phyloP scores from a whole-genome alignment of 2,113 vertebrate genomes.

The Potamarius usumacintae region DNA sequence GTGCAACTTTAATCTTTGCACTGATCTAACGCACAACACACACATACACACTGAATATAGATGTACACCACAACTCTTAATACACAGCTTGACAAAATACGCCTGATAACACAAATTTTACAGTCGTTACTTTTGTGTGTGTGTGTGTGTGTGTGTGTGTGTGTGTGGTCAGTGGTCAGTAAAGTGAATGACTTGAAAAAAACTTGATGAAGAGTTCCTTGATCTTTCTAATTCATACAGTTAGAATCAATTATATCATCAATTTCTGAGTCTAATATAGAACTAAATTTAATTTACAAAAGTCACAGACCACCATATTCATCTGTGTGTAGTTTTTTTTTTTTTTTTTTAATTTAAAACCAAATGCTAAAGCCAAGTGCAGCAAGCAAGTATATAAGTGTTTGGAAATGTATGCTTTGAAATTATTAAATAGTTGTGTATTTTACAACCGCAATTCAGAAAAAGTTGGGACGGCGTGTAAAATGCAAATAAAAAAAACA shows the following conservation, averaged over 20 bases:
- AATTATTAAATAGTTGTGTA: background rate
- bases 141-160: conserved; percentile 4
- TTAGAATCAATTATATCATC: background rate
- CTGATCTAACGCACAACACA: background rate
- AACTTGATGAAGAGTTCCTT: background rate
- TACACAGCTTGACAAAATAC: background rate
- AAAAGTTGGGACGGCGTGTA: too few species aligned
- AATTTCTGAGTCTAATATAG: background rate
- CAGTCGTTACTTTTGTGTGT: background rate
- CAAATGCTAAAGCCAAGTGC: background rate
- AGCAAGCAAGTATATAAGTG: background rate
- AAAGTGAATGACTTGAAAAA: background rate
- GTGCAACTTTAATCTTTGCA: conserved; percentile 9
- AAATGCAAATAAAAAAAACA: too few species aligned
- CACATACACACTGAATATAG: background rate
- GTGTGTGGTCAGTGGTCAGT: background rate
- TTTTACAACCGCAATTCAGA: background rate
- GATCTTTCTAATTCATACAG: too few species aligned
- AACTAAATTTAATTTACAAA: background rate
- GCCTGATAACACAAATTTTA: background rate
- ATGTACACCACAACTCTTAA: background rate
- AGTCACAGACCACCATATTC: background rate
- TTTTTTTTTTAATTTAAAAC: background rate
- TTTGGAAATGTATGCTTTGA: background rate
- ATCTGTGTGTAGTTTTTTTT: background rate